Evolutionary conservation across 1,140 invertebrate species (phyloP).

Genomic region (Bombus picipes): DNA sequence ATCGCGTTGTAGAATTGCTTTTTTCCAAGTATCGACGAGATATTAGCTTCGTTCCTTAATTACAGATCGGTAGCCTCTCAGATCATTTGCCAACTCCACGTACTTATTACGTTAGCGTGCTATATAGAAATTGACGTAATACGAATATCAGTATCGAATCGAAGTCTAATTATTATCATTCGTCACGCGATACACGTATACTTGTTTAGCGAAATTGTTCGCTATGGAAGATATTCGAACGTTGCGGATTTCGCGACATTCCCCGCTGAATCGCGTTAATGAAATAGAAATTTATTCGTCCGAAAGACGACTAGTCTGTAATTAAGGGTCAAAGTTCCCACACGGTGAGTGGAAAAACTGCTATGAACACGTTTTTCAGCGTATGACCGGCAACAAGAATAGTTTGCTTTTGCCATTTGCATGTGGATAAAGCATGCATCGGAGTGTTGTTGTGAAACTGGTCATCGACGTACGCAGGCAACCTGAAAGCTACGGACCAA

Average conservation of each 20-base stretch:
- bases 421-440: not conserved
- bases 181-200: no score
- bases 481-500: not conserved
- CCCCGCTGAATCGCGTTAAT: not conserved
- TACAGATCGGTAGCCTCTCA: not conserved
- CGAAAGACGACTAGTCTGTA: not conserved
- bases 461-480: not conserved
- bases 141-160: no score
- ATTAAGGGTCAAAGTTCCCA: not conserved
- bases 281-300: not conserved
- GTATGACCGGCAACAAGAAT: not conserved
- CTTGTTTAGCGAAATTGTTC: no score
- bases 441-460: not conserved
- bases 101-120: no score
- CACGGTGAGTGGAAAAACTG: not conserved
- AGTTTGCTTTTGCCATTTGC: not conserved
- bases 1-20: not conserved
- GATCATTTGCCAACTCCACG: not conserved
- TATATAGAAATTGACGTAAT: no score
- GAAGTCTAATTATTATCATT: no score
- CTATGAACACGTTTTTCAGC: not conserved
- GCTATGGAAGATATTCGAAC: no score
- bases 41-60: not conserved
- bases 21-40: not conserved
- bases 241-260: not conserved